Conservation (phyloP, 1,140 invertebrate genomes). For the Daktulosphaira vitifoliae region DNA sequence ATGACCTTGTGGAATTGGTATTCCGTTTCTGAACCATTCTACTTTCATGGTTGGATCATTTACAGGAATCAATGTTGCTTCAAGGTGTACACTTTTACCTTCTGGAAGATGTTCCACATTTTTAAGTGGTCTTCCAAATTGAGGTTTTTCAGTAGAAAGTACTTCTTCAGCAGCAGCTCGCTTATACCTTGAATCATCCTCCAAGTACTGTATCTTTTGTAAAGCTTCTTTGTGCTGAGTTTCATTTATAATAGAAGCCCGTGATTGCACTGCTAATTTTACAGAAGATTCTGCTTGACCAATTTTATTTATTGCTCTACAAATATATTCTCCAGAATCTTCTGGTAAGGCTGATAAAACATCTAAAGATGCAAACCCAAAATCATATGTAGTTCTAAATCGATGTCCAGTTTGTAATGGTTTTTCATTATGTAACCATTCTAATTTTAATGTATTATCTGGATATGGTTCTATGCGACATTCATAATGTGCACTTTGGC, state of each 20-base stretch:
- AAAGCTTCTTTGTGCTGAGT: constrained; percentile 90
- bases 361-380: constrained; percentile 89
- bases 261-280: constrained; percentile 70
- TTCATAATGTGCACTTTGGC: constrained; percentile 89
- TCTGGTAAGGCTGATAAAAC: constrained; percentile 86
- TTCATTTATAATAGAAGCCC: constrained; percentile 79
- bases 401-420: constrained; percentile 83
- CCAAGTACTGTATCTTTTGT: constrained; percentile 83
- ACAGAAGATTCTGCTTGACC: constrained; percentile 73
- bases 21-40: constrained; percentile 90
- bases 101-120: constrained; percentile 73
- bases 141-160: constrained; percentile 69
- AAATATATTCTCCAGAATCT: constrained; percentile 87
- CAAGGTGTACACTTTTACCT: constrained; percentile 85
- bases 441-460: constrained; percentile 83
- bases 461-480: constrained; percentile 92
- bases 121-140: constrained; percentile 78
- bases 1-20: constrained; percentile 78
- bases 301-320: constrained; percentile 76
- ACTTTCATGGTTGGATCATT: constrained; percentile 92
- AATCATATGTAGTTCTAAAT: constrained; percentile 86
- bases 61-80: constrained; percentile 87
- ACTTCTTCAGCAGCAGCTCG: constrained; percentile 61
- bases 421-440: constrained; percentile 91
- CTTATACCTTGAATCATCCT: constrained; percentile 73